phyloP scores from a whole-genome alignment of 2,888 invertebrate genomes.

The Ptilodon capucinus region DNA sequence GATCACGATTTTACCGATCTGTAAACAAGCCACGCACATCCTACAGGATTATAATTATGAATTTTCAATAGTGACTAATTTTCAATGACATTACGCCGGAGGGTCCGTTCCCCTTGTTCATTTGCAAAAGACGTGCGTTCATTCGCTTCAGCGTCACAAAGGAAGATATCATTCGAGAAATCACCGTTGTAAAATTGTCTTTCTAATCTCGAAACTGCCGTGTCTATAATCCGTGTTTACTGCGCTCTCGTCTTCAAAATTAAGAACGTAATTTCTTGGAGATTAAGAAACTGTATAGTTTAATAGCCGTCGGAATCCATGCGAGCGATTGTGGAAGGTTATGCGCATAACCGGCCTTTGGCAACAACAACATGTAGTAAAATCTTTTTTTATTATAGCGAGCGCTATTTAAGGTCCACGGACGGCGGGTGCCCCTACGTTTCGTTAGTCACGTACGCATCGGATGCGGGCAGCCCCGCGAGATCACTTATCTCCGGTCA shows the following conservation, averaged over 20 bases:
- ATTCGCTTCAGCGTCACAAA: constrained; percentile 7
- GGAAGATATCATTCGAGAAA: constrained; percentile 4
- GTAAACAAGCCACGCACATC: neutral
- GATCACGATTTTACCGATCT: neutral
- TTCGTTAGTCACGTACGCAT: constrained; percentile 64
- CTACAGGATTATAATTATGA: neutral
- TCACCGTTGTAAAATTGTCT: constrained; percentile 2
- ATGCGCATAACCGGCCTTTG: constrained; percentile 9
- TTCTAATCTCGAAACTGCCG: neutral
- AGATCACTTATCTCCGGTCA: constrained; percentile 22
- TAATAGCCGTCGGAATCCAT: neutral
- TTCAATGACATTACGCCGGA: constrained; percentile 3
- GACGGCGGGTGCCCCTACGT: constrained; percentile 43
- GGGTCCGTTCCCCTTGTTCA: neutral
- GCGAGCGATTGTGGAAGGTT: constrained; percentile 10
- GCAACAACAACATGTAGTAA: constrained; percentile 30
- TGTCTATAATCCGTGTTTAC: constrained; percentile 9
- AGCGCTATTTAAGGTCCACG: constrained; percentile 47
- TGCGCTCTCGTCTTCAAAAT: neutral
- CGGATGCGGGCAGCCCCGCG: constrained; percentile 14
- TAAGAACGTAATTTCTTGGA: neutral
- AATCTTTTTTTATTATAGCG: constrained; percentile 23
- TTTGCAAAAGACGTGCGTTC: constrained; percentile 8
- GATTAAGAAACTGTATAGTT: neutral
- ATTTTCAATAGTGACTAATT: constrained; percentile 3